These are phyloP conservation scores for Panagrolaimus sp. DNA, from an alignment of 1,140 invertebrate genomes.

Conservation along the genomic window DNA sequence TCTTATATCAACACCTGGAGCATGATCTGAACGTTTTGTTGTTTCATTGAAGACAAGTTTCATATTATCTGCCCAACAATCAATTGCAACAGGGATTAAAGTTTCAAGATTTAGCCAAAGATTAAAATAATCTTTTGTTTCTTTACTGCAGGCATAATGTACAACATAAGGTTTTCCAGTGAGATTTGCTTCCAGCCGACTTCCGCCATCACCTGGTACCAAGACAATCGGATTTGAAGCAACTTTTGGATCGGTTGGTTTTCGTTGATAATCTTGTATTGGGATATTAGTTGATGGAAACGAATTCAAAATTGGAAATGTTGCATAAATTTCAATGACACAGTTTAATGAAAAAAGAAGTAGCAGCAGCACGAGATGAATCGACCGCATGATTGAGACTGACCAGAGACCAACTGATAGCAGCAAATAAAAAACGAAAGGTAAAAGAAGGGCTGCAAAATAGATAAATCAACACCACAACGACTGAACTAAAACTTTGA, in stretches of 20 bases:
- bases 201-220: conserved; percentile 93
- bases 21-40: conserved; percentile 74
- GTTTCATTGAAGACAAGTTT: conserved; percentile 75
- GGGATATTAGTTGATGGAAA: background rate
- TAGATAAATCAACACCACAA: too few species aligned
- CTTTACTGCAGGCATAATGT: conserved; percentile 63
- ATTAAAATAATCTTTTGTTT: conserved; percentile 71
- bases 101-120: conserved; percentile 88
- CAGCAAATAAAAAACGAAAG: too few species aligned
- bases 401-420: too few species aligned
- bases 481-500: too few species aligned
- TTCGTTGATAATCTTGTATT: conserved; percentile 19
- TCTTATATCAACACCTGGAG: conserved; percentile 75
- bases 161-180: conserved; percentile 71
- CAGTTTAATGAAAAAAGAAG: too few species aligned
- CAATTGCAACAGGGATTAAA: conserved; percentile 77
- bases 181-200: conserved; percentile 80
- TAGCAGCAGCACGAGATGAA: too few species aligned
- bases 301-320: too few species aligned
- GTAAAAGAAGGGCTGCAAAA: too few species aligned
- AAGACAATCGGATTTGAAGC: conserved; percentile 38
- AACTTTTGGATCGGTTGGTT: conserved; percentile 27
- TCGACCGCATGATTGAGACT: too few species aligned
- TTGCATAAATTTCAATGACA: too few species aligned
- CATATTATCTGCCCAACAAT: conserved; percentile 93